phyloP scores from a whole-genome alignment of 2,888 invertebrate genomes.

The Vanessa cardui region DNA sequence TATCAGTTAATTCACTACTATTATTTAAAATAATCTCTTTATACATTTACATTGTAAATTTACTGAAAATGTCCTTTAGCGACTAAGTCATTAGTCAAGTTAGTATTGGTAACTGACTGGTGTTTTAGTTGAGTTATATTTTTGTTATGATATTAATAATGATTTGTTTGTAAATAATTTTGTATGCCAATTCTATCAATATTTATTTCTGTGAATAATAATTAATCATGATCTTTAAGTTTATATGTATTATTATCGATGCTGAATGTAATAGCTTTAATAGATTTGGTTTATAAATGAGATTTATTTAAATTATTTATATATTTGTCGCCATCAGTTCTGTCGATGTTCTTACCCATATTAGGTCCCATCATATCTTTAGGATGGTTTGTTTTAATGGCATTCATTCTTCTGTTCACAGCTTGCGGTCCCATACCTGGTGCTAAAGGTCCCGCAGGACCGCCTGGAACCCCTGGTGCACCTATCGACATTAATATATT shows the following conservation, averaged over 20 bases:
- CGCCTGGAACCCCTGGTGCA: slow-evolving; percentile 67
- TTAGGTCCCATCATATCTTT: slow-evolving; percentile 91
- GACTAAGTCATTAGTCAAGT: slow-evolving; percentile 12
- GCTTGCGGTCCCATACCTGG: slow-evolving; percentile 81
- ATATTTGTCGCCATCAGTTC: neutral
- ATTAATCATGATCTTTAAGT: neutral
- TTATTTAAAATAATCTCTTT: neutral
- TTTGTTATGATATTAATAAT: slow-evolving; percentile 30
- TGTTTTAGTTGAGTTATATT: slow-evolving; percentile 31
- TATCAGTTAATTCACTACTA: slow-evolving; percentile 22
- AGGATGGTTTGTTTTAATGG: slow-evolving; percentile 93
- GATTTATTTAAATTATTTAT: neutral
- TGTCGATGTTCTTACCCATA: slow-evolving; percentile 85
- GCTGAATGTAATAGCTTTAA: neutral
- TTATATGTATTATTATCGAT: neutral
- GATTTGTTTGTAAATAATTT: slow-evolving; percentile 33
- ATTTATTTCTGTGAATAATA: slow-evolving; percentile 3
- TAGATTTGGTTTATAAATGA: neutral
- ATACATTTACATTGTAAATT: slow-evolving; percentile 4
- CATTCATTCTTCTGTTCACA: slow-evolving; percentile 91
- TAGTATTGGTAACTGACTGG: slow-evolving; percentile 30
- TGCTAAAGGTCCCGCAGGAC: slow-evolving; percentile 71
- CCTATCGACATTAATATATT: slow-evolving; percentile 42
- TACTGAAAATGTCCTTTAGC: slow-evolving; percentile 31
- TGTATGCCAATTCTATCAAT: slow-evolving; percentile 36